Conservation (phyloP, 2,797 vertebrate species). For the Notamacropus eugenii region DNA sequence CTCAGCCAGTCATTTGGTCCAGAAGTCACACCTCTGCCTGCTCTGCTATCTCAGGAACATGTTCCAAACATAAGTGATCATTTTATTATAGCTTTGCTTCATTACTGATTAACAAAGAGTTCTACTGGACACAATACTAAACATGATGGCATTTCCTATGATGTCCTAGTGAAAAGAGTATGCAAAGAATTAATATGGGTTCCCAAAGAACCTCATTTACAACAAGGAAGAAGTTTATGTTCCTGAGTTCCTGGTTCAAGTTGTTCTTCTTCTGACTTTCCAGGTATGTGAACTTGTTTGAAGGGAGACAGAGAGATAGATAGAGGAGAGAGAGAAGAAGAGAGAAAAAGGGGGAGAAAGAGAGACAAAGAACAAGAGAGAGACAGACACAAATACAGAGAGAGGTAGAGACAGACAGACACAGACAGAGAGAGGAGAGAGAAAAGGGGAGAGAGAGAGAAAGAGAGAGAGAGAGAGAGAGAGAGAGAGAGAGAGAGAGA, state of each 20-base stretch:
- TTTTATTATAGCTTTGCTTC: not conserved
- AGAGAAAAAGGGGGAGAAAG: too few species aligned
- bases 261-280: not conserved
- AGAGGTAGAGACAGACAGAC: too few species aligned
- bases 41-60: not conserved
- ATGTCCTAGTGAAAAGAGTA: not conserved
- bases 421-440: too few species aligned
- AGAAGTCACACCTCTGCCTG: not conserved
- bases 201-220: not conserved
- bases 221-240: not conserved
- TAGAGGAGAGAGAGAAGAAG: not conserved
- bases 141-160: not conserved
- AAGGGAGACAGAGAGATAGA: too few species aligned
- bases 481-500: too few species aligned
- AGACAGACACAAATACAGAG: too few species aligned
- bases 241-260: not conserved
- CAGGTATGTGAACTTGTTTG: not conserved
- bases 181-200: not conserved
- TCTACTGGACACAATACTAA: not conserved
- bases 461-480: too few species aligned
- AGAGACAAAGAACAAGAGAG: too few species aligned
- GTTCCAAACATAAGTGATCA: not conserved
- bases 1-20: not conserved
- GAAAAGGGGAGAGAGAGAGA: too few species aligned
- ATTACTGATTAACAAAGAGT: not conserved